Conservation (phyloP, 1,140 invertebrate species). For the Lordiphosa clarofinis region DNA sequence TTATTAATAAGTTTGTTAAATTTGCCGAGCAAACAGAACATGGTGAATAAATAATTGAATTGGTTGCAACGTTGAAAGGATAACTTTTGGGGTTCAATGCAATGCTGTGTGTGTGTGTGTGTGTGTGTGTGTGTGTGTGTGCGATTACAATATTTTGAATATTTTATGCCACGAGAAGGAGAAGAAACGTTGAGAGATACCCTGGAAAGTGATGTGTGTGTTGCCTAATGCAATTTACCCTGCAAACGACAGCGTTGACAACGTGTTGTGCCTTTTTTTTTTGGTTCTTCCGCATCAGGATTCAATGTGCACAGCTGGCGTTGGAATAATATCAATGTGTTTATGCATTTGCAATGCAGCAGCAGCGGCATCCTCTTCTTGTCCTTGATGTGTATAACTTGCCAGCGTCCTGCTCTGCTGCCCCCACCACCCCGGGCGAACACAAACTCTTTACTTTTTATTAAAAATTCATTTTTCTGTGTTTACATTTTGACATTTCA, state of each 20-base stretch:
- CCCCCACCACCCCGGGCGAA: not conserved
- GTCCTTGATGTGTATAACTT: slow-evolving; percentile 60
- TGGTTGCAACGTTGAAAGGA: slow-evolving; percentile 42
- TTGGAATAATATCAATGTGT: slow-evolving; percentile 75
- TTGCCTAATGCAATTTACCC: too few species aligned
- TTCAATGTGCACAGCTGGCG: slow-evolving; percentile 66
- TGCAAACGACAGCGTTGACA: slow-evolving; percentile 26
- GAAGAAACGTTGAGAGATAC: slow-evolving; percentile 4
- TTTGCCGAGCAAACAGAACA: slow-evolving; percentile 74
- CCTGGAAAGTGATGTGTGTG: slow-evolving; percentile 2
- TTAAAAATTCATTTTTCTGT: slow-evolving; percentile 58
- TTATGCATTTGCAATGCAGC: slow-evolving; percentile 73
- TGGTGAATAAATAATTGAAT: slow-evolving; percentile 66
- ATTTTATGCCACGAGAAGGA: slow-evolving; percentile 48
- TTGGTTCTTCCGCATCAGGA: slow-evolving; percentile 23
- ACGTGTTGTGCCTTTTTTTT: slow-evolving; percentile 30
- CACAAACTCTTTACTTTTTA: slow-evolving; percentile 22
- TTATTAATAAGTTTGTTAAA: slow-evolving; percentile 77
- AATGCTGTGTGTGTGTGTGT: too few species aligned
- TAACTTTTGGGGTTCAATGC: slow-evolving; percentile 9
- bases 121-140: slow-evolving; percentile 14
- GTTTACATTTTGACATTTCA: slow-evolving; percentile 53
- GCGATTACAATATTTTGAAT: slow-evolving; percentile 77
- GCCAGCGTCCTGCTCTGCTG: not conserved
- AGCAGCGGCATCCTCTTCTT: slow-evolving; percentile 24